These are phyloP conservation scores for Liasis olivaceus DNA, from an alignment of 2,797 vertebrate genomes.

Conservation along the genomic window DNA sequence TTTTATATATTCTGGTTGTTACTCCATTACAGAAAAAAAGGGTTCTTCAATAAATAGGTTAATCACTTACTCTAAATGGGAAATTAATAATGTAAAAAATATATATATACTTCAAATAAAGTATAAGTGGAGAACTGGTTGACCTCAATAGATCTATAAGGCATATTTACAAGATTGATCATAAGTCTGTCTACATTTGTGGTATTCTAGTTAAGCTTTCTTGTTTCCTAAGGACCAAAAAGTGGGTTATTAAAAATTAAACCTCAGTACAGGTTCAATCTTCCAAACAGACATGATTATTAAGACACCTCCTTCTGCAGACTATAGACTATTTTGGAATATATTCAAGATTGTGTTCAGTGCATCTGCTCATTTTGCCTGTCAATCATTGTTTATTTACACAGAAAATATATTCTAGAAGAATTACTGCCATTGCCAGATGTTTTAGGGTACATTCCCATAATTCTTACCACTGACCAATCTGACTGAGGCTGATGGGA, in stretches of 20 bases:
- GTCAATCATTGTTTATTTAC: background rate
- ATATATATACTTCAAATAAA: conserved; percentile 3
- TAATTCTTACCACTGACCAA: background rate
- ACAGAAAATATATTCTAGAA: background rate
- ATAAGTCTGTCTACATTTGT: conserved; percentile 29
- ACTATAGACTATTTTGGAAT: background rate
- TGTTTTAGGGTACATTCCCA: background rate
- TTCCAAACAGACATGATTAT: background rate
- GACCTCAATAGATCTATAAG: conserved; percentile 13
- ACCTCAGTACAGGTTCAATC: background rate
- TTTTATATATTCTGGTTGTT: background rate
- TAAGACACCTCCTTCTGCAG: background rate
- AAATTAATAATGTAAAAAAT: conserved; percentile 41
- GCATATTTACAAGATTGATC: conserved; percentile 20
- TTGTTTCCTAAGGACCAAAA: conserved; percentile 6
- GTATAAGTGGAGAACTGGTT: conserved; percentile 31
- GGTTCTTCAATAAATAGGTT: conserved; percentile 14
- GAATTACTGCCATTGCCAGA: background rate
- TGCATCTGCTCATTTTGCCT: background rate
- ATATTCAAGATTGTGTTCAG: background rate
- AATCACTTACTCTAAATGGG: background rate
- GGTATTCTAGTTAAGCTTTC: conserved; percentile 17
- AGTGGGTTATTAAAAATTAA: background rate
- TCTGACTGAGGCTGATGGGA: background rate
- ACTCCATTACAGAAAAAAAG: background rate